Evolutionary conservation across 2,113 vertebrate genomes (phyloP).

Genomic region (Pollachius pollachius): DNA sequence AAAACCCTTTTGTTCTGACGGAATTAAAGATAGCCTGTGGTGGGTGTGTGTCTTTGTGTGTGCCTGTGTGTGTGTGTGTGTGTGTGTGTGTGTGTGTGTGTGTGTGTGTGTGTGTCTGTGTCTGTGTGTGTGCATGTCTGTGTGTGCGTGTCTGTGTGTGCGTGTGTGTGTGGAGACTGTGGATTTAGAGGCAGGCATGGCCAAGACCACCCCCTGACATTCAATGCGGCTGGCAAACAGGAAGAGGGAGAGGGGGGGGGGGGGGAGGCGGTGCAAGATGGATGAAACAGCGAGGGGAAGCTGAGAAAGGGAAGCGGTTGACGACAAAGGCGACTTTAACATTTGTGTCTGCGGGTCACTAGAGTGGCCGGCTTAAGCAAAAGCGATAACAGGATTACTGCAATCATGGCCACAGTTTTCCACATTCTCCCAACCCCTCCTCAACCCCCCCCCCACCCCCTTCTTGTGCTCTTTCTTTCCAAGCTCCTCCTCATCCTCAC

Average conservation of each 20-base stretch:
- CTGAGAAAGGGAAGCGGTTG: constrained; percentile 19
- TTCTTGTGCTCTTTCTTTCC: constrained; percentile 8
- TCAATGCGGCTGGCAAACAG: constrained; percentile 67
- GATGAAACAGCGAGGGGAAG: constrained; percentile 18
- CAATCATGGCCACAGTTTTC: constrained; percentile 68
- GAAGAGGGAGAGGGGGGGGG: constrained; percentile 50
- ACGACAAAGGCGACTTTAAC: constrained; percentile 66
- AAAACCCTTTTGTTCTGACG: constrained; percentile 67
- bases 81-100: too few relatives aligned
- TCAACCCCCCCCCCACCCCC: constrained; percentile 37
- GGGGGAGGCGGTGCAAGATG: constrained; percentile 32
- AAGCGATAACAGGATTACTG: constrained; percentile 80
- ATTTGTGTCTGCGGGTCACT: constrained; percentile 76
- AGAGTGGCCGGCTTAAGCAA: constrained; percentile 75
- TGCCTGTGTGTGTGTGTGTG: too few relatives aligned
- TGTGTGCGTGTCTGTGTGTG: too few relatives aligned
- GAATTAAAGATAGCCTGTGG: constrained; percentile 62
- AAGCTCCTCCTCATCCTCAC: constrained; percentile 34
- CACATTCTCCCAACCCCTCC: constrained; percentile 42
- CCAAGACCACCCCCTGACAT: constrained; percentile 71
- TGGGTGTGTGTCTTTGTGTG: constrained; percentile 46
- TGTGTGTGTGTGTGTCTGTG: too few relatives aligned
- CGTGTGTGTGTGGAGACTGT: constrained; percentile 44
- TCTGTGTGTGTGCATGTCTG: too few relatives aligned
- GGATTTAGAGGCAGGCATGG: constrained; percentile 56